Evolutionary conservation across 2,888 invertebrate species (phyloP), one percentile per base, ranked within the genome.

Genomic region (Euphydryas editha): DNA sequence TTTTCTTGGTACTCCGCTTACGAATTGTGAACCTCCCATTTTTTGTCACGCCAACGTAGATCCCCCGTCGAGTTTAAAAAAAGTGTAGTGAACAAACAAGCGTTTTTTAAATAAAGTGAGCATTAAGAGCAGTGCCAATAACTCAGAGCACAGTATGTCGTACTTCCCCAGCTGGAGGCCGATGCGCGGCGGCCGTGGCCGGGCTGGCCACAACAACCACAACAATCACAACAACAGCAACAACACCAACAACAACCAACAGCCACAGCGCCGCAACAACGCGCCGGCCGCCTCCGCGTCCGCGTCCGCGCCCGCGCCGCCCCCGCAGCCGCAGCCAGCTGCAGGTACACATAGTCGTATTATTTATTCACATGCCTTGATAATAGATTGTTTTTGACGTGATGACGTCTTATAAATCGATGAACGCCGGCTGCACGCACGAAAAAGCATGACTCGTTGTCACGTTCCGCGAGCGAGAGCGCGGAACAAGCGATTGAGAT

Each of bases 161-260:
- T 85, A 85, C 76, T 85, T 84, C 80, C 83, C 83, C 75, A 87
- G 88, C 66, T 92, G 92, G 90, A 80, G 93, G 79, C 74, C 86
- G 78, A 75, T 88, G 90, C 87, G 90, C 62, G 88, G 83, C 73
- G 83, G 74, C 68, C 86, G 73, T 71, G 86, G 80, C 69, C 82
- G 82, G 70, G 82, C 84, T 3, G 30, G 30, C 30, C 30, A 30
- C 5, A 5, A 30, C 73, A 73, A 82, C 72, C 70, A 65, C 72
- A 36, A 70, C 68, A 65, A 62, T 62, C 70, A 71, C 46, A 71
- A 73, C 69, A 57, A 49, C 61, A 37, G n/a, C 44, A 15, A 61
- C 61, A 60, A 56, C 69, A 24, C 68, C 75, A 62, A 49, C 71
- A 62, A 70, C 51, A 73, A 49, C 21, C 20, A 49, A 20, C 20